Evolutionary conservation across 2,113 vertebrate species (phyloP).

Genomic region (Emydura subglobosa): DNA sequence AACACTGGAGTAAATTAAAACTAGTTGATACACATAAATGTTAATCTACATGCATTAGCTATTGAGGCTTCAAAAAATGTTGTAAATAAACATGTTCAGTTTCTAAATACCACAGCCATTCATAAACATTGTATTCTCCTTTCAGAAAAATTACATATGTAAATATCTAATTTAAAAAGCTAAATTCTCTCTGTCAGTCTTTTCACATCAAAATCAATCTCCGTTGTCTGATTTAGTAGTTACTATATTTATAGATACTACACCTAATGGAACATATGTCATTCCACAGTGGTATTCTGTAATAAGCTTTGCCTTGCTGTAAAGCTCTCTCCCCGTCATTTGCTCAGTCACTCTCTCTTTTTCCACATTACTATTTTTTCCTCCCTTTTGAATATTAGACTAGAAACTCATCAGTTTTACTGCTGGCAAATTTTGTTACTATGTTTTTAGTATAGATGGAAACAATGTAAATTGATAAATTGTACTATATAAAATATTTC

Average conservation of each 20-base stretch:
- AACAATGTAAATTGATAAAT: background rate
- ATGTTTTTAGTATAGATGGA: background rate
- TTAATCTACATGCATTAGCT: background rate
- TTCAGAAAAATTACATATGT: background rate
- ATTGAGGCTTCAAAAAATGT: background rate
- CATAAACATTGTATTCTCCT: background rate
- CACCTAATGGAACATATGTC: background rate
- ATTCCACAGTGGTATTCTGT: background rate
- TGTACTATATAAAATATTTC: background rate
- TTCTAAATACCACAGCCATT: background rate
- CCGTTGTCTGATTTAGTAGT: background rate
- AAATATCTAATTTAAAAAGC: background rate
- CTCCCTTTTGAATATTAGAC: background rate
- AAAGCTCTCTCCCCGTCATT: constrained; percentile 14
- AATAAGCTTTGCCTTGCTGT: constrained; percentile 33
- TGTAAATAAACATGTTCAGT: background rate
- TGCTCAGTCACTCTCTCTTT: background rate
- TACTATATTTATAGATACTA: background rate
- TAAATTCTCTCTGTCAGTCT: background rate
- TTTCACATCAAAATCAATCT: background rate
- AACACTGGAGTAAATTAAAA: background rate
- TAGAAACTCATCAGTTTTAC: background rate
- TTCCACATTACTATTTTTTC: background rate
- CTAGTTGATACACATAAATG: background rate
- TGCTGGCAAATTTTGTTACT: background rate